Conservation (phyloP, 2,888 invertebrate species). For the Tenthredo mesomela region DNA sequence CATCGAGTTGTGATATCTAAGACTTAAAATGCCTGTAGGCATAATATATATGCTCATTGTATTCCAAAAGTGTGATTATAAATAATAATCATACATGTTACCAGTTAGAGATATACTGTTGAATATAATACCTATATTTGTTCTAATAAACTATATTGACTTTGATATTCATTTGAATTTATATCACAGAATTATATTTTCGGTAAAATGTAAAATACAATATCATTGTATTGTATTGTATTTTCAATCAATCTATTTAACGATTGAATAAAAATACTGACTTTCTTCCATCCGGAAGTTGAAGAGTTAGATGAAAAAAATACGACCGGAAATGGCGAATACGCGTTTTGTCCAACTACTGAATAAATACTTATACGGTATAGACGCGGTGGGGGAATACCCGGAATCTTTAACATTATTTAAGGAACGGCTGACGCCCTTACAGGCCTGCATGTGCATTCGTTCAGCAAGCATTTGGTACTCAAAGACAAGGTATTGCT, state of each 20-base stretch:
- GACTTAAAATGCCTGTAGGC: not conserved
- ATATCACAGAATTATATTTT: not conserved
- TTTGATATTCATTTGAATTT: not conserved
- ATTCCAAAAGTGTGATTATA: not conserved
- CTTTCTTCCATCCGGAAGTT: not conserved
- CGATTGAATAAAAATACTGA: not conserved
- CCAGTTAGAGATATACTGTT: not conserved
- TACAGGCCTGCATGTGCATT: not conserved
- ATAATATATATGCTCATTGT: not conserved
- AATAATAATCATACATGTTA: not conserved
- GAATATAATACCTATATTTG: not conserved
- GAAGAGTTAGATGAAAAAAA: not conserved
- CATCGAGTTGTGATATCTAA: not conserved
- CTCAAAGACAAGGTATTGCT: not conserved
- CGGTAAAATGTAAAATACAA: not conserved
- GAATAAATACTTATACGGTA: not conserved
- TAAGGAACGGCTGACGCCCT: not conserved
- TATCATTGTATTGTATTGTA: not conserved
- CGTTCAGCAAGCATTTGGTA: not conserved
- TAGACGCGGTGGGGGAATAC: not conserved
- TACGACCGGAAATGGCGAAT: not conserved
- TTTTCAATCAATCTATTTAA: not conserved
- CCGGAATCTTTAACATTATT: not conserved
- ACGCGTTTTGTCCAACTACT: not conserved
- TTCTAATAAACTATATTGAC: not conserved